Evolutionary conservation across 2,797 vertebrate genomes (phyloP).

Genomic region (Betta splendens): DNA sequence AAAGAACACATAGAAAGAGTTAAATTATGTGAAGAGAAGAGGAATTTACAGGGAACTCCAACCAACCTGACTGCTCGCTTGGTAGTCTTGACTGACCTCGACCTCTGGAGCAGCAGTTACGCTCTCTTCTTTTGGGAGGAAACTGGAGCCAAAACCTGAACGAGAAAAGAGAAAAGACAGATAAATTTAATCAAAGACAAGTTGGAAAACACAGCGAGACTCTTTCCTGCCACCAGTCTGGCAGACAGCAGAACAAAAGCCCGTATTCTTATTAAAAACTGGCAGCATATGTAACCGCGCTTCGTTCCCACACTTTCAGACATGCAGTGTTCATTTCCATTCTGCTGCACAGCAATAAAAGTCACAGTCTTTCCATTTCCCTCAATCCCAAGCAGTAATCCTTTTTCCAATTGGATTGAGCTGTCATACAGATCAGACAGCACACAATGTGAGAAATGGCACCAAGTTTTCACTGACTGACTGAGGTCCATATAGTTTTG

Average conservation of each 20-base stretch:
- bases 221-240: slow-evolving; percentile 63
- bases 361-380: slow-evolving; percentile 61
- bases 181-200: slow-evolving; percentile 47
- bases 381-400: slow-evolving; percentile 39
- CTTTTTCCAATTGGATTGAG: slow-evolving; percentile 55
- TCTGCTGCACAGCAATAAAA: slow-evolving; percentile 54
- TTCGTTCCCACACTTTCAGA: slow-evolving; percentile 55
- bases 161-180: slow-evolving; percentile 48
- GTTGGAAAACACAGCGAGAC: slow-evolving; percentile 43
- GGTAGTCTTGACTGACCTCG: slow-evolving; percentile 85
- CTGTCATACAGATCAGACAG: slow-evolving; percentile 40
- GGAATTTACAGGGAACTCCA: no score
- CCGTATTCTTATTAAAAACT: slow-evolving; percentile 45
- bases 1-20: no score
- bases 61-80: slow-evolving; percentile 89
- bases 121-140: slow-evolving; percentile 95
- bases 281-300: slow-evolving; percentile 32
- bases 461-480: slow-evolving; percentile 6
- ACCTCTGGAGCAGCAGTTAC: slow-evolving; percentile 84
- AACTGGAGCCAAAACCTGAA: slow-evolving; percentile 95
- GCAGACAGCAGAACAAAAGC: slow-evolving; percentile 50
- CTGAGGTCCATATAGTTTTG: slow-evolving; percentile 12
- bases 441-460: slow-evolving; percentile 30
- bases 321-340: slow-evolving; percentile 58
- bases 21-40: no score